Conservation (phyloP, 1,140 invertebrate genomes). For the Dinoponera quadriceps region DNA sequence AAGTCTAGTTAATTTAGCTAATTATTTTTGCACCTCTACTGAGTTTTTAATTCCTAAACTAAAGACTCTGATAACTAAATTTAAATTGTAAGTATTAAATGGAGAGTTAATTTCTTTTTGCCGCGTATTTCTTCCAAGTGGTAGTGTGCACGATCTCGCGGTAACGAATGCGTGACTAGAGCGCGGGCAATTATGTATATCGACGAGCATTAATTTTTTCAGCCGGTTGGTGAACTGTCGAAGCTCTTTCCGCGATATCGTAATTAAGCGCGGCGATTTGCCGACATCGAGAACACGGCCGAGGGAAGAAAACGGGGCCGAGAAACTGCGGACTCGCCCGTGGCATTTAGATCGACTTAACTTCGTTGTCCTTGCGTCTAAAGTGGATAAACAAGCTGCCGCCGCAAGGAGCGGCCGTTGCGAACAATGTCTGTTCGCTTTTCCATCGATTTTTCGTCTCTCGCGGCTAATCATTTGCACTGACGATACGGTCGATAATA, state of each 20-base stretch:
- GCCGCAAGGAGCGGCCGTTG: not conserved
- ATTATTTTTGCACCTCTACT: too few relatives aligned
- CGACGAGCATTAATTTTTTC: constrained; percentile 14
- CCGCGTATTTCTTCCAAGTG: too few relatives aligned
- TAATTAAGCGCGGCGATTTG: constrained; percentile 51
- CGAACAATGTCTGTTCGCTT: constrained; percentile 20
- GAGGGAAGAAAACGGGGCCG: constrained; percentile 34
- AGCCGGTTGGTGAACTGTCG: constrained; percentile 25
- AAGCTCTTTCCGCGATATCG: constrained; percentile 9
- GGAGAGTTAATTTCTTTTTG: too few relatives aligned
- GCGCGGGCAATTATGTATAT: constrained; percentile 12
- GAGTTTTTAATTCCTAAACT: too few relatives aligned
- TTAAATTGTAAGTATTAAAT: too few relatives aligned
- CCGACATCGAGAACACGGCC: constrained; percentile 17
- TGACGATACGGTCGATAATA: not conserved
- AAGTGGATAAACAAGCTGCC: constrained; percentile 42
- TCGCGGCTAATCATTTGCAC: not conserved
- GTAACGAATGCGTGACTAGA: not conserved
- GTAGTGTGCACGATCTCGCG: not conserved
- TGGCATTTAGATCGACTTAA: constrained; percentile 54
- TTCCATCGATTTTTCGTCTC: constrained; percentile 15
- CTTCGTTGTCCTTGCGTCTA: constrained; percentile 46
- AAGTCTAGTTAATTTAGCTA: too few relatives aligned
- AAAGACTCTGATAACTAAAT: too few relatives aligned
- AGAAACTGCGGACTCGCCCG: constrained; percentile 10